Base-by-base conservation (phyloP, 2,888 invertebrate genomes). In the Thyatira batis region DNA sequence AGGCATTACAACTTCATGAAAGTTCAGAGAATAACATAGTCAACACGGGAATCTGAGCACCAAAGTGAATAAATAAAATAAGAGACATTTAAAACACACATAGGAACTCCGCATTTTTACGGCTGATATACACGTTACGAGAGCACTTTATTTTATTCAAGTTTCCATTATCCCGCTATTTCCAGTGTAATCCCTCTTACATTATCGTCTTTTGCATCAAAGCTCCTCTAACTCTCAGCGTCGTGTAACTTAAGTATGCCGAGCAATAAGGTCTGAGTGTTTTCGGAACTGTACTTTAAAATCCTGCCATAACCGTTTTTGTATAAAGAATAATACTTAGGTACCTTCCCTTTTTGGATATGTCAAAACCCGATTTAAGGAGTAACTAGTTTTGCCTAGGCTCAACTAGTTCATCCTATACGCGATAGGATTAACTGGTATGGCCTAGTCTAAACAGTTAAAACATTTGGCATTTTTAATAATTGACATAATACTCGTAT, bases 181-280 rank as follows among this genome's bases (percentile, higher is more conserved):
- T 5, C 8, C 25, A 23, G 13, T 23, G 25, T 46, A 46, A 46
- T 23, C 45, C 45, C 2, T 13, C 13, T 17, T 13, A 23, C 23
- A 23, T 46, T 23, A 46, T 46, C 45, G 45, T 25, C 13, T 23
- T 46, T 46, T 46, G 45, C 45, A 25, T 46, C 45, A 46, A 46
- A 25, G 45, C 45, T 46, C 4, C 5, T 33, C 13, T 33, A 33
- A 33, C 33, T 39, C 39, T 17, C 45, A 17, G 25, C n/a, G 6
- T 17, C 25, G 11, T 13, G 45, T 46, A 17, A 46, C 45, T 46
- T 46, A 46, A 46, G 23, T 46, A 21, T 23, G 8, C 25, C 8
- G 23, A 45, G 33, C 13, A 33, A 33, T 33, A 33, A 39, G 45
- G 13, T 13, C 23, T 13, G 45, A 46, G 25, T 13, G n/a, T 13